Percentiles rank a stretch among this genome's conserved stretches.
Conservation (phyloP, 2,797 vertebrate species). For the Mus caroli region DNA sequence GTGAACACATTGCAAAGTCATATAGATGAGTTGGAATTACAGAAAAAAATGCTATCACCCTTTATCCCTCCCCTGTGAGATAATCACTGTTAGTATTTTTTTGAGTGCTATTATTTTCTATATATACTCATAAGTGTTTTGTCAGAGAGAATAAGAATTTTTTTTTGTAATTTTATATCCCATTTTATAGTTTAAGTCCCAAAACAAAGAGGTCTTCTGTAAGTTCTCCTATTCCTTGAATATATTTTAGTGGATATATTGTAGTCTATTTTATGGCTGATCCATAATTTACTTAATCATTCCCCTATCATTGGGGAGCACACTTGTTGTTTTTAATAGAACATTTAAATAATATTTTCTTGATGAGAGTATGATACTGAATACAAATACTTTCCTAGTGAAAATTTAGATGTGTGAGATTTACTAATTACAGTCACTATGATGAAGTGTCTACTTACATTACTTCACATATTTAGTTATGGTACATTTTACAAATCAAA, state of each 20-base stretch:
- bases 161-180: slow-evolving; percentile 16
- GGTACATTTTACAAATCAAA: slow-evolving; percentile 13
- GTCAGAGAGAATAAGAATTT: slow-evolving; percentile 5
- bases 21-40: background rate
- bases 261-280: background rate
- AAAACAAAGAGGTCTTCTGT: slow-evolving; percentile 8
- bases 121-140: background rate
- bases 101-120: background rate
- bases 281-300: background rate
- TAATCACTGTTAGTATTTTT: background rate
- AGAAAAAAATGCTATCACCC: background rate
- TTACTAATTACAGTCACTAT: slow-evolving; percentile 10
- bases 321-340: background rate
- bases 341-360: background rate
- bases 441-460: background rate
- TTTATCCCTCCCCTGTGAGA: background rate
- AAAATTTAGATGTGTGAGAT: background rate
- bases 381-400: slow-evolving; percentile 36
- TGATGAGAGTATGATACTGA: background rate
- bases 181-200: slow-evolving; percentile 39
- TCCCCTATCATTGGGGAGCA: background rate
- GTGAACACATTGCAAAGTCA: background rate
- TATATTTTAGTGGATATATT: slow-evolving; percentile 1
- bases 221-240: slow-evolving; percentile 9
- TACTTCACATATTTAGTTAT: slow-evolving; percentile 23